Evolutionary conservation across 1,140 invertebrate genomes (phyloP), one percentile per base, ranked within the genome.

Genomic region (Habropoda laboriosa): DNA sequence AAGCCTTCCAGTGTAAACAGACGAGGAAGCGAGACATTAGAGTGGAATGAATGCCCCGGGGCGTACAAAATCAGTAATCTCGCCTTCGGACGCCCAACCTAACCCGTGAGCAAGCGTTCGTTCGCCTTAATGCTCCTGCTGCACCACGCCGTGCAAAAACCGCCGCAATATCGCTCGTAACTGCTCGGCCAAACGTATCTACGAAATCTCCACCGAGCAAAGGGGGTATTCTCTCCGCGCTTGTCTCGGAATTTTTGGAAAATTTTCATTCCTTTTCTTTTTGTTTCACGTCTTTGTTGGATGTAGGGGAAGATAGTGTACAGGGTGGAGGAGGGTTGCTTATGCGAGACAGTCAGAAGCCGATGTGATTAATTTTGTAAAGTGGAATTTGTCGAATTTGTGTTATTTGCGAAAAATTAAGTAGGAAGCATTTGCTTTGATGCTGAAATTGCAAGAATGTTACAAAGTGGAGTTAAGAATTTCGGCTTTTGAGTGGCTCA

Each of bases 31-130:
- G 70, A 82, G 66, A 78, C 84, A 86, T 86, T 86, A 86, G 80
- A 78, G 71, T 68, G 76, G 71, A 82, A 85, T 72, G 84, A 86
- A 82, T 78, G 70, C 72, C 73, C 81, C 72, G 81, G 73, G 77
- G 85, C 85, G 85, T 86, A 86, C 53, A 86, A 66, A 86, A 86
- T 86, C 85, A 86, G 84, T 86, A 86, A 86, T 86, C 73, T 86
- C 73, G 80, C 58, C 75, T 82, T 79, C 72, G 57, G 66, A 67
- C 45, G 75, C 61, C 60, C 68, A 63, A 45, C 57, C 80, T 75
- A 80, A 86, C 64, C 57, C 67, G 60, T 74, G 49, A 30, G 32
- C 72, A n/a, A n/a, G 32, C 74, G 82, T 57, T n/a, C 42, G 18
- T 66, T 74, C 79, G 58, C 53, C 68, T 81, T 87, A 84, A 86